These are phyloP conservation scores for Lasioglossum figueresi DNA, from an alignment of 2,888 invertebrate species.

Conservation along the genomic window DNA sequence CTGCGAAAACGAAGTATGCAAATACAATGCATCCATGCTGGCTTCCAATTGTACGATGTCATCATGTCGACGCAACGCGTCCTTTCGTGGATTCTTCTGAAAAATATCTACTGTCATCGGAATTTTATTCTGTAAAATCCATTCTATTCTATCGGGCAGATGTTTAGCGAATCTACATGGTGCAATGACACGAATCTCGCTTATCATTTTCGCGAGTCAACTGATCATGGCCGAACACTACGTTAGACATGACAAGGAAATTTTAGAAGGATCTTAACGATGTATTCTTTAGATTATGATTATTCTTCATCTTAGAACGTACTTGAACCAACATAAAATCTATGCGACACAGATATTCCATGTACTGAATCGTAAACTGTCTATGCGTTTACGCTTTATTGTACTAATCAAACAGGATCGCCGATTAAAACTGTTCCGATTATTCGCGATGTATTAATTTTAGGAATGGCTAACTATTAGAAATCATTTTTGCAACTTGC, in stretches of 20 bases:
- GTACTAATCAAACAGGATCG: not conserved
- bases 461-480: not conserved
- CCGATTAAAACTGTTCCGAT: conserved; percentile 8
- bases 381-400: not conserved
- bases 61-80: conserved; percentile 82
- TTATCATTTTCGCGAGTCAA: conserved; percentile 61
- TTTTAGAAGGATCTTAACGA: conserved; percentile 45
- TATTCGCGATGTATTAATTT: conserved; percentile 8
- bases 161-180: not conserved
- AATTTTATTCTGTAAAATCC: not conserved
- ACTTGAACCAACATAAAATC: not conserved
- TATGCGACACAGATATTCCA: not conserved
- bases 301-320: not conserved
- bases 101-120: conserved; percentile 20
- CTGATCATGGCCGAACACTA: conserved; percentile 67
- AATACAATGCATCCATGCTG: conserved; percentile 67
- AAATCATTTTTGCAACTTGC: not conserved
- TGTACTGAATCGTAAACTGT: not conserved
- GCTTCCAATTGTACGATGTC: conserved; percentile 84
- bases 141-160: not conserved
- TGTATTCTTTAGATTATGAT: not conserved
- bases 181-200: conserved; percentile 39
- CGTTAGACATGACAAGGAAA: conserved; percentile 71
- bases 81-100: conserved; percentile 55
- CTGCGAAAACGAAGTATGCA: conserved; percentile 20